Percentiles rank a stretch among this genome's conserved stretches.
These are phyloP conservation scores for Karalla daura DNA, from an alignment of 2,797 vertebrate genomes.

Conservation along the genomic window DNA sequence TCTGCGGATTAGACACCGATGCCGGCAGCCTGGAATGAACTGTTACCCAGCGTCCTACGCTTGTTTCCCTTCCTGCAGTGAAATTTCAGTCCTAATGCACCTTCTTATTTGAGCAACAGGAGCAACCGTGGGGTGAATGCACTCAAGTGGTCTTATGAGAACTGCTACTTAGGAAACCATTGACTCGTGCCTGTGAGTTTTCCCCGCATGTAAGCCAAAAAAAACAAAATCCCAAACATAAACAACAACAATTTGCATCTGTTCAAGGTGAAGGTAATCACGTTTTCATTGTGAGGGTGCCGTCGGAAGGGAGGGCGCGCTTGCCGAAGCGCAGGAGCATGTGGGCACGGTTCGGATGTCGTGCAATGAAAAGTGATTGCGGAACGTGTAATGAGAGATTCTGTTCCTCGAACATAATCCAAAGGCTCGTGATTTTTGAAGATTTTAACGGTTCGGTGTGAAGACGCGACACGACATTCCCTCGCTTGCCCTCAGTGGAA, in stretches of 20 bases:
- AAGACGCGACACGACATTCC: constrained; percentile 58
- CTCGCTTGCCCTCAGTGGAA: constrained; percentile 65
- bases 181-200: constrained; percentile 32
- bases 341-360: constrained; percentile 40
- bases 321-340: constrained; percentile 31
- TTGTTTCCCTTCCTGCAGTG: constrained; percentile 4
- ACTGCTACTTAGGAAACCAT: constrained; percentile 46
- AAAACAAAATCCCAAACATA: constrained; percentile 42
- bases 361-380: constrained; percentile 58
- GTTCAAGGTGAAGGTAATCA: constrained; percentile 63
- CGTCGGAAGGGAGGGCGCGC: constrained; percentile 52
- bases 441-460: constrained; percentile 53
- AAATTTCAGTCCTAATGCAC: constrained; percentile 35
- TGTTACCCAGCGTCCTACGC: background rate
- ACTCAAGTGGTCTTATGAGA: constrained; percentile 43
- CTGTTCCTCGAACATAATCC: constrained; percentile 49
- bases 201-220: too few species aligned
- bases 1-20: constrained; percentile 43
- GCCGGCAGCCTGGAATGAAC: constrained; percentile 36
- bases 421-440: constrained; percentile 57
- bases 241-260: constrained; percentile 69
- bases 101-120: constrained; percentile 45
- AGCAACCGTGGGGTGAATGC: constrained; percentile 31
- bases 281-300: constrained; percentile 57
- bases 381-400: constrained; percentile 65